These are phyloP conservation scores for Notarius lentiginosus DNA, from an alignment of 2,113 vertebrate genomes.

Conservation along the genomic window DNA sequence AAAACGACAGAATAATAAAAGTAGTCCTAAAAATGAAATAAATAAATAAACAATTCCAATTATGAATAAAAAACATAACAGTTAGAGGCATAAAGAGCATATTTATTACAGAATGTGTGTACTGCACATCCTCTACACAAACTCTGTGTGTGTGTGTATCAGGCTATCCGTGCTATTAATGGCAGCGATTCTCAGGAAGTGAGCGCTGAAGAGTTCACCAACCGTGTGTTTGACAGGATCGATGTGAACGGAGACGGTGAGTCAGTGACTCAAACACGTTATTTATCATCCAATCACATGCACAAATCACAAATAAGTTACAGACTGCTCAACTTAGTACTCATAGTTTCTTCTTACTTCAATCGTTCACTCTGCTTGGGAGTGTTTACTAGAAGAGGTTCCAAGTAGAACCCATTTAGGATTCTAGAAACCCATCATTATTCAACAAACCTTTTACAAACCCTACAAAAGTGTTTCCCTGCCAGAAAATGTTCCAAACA, in stretches of 20 bases:
- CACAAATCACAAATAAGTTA: neutral
- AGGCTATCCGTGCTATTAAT: slow-evolving; percentile 89
- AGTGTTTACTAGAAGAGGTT: neutral
- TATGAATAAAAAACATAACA: neutral
- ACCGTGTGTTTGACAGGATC: slow-evolving; percentile 84
- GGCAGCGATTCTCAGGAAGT: slow-evolving; percentile 76
- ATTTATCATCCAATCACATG: neutral
- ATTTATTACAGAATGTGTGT: neutral
- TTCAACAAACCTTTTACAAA: neutral
- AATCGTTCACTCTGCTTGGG: neutral
- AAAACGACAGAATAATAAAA: neutral
- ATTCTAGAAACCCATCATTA: neutral
- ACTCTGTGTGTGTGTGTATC: neutral
- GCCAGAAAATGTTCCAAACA: neutral
- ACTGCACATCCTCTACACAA: neutral
- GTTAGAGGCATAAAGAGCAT: neutral
- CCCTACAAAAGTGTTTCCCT: neutral
- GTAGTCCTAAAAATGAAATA: neutral
- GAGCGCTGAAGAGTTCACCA: slow-evolving; percentile 85
- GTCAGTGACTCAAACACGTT: slow-evolving; percentile 33
- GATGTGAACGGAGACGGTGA: slow-evolving; percentile 88
- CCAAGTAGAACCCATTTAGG: neutral
- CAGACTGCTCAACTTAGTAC: neutral
- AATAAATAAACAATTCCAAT: neutral
- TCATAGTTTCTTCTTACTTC: neutral